Evolutionary conservation across 2,888 invertebrate genomes (phyloP).

Genomic region (Folsomia candida): DNA sequence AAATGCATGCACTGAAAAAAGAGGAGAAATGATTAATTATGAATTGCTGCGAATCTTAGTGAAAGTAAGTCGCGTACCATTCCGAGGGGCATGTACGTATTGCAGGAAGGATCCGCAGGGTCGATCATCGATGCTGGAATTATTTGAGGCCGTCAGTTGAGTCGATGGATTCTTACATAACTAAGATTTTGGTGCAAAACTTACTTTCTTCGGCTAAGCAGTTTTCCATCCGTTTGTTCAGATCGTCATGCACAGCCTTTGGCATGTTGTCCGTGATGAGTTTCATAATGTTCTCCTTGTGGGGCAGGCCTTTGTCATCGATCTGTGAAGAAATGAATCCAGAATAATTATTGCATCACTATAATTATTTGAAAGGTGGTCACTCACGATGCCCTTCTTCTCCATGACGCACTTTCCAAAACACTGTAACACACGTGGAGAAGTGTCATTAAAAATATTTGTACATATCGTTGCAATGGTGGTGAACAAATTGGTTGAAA

Average conservation of each 20-base stretch:
- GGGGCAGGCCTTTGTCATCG: slow-evolving; percentile 41
- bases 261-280: slow-evolving; percentile 35
- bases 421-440: slow-evolving; percentile 38
- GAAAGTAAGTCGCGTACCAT: no score
- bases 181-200: not conserved
- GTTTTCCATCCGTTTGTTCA: slow-evolving; percentile 27
- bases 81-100: slow-evolving; percentile 36
- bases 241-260: slow-evolving; percentile 29
- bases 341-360: not conserved
- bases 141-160: no score
- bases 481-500: no score
- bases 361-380: not conserved
- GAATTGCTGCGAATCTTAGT: no score
- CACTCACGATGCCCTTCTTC: slow-evolving; percentile 37
- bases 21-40: no score
- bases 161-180: no score
- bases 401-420: slow-evolving; percentile 43
- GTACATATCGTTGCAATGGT: not conserved
- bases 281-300: slow-evolving; percentile 42
- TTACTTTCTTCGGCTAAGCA: slow-evolving; percentile 33
- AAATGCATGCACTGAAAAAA: slow-evolving; percentile 42
- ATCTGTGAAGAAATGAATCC: no score
- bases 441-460: no score
- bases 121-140: slow-evolving; percentile 36
- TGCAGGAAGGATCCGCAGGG: slow-evolving; percentile 34